phyloP scores from a whole-genome alignment of 2,113 vertebrate species.

The Heterotis niloticus region DNA sequence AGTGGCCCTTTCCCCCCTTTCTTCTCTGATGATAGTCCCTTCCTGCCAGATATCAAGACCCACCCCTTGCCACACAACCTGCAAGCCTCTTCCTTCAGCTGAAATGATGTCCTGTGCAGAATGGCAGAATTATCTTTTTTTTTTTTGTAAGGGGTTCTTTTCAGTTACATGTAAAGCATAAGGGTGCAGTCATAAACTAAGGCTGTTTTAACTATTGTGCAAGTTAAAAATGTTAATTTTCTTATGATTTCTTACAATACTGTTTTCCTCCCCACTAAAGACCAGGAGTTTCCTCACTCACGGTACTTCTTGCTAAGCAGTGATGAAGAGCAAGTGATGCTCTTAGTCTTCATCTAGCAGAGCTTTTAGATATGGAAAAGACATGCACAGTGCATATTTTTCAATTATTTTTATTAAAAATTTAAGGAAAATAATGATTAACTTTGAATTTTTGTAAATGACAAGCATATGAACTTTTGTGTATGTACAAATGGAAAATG shows the following conservation, averaged over 20 bases:
- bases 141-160: no score
- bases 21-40: no score
- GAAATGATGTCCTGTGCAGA: background rate
- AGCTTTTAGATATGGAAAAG: background rate
- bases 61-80: no score
- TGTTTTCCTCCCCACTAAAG: conserved; percentile 41
- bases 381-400: conserved; percentile 39
- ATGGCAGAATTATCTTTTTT: no score
- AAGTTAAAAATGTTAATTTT: conserved; percentile 46
- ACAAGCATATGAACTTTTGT: conserved; percentile 47
- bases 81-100: no score
- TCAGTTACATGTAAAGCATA: no score
- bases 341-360: background rate
- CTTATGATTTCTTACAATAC: conserved; percentile 49
- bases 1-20: no score
- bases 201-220: conserved; percentile 36
- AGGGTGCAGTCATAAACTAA: background rate
- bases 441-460: conserved; percentile 48
- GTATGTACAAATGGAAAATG: conserved; percentile 60
- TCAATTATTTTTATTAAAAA: conserved; percentile 69
- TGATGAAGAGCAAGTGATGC: conserved; percentile 34
- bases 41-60: background rate
- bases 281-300: conserved; percentile 48
- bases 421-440: conserved; percentile 49
- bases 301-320: conserved; percentile 28